Percentiles rank a stretch among this genome's conserved stretches.
These are phyloP conservation scores for Caiman crocodilus DNA, from an alignment of 2,797 vertebrate species.

Conservation along the genomic window DNA sequence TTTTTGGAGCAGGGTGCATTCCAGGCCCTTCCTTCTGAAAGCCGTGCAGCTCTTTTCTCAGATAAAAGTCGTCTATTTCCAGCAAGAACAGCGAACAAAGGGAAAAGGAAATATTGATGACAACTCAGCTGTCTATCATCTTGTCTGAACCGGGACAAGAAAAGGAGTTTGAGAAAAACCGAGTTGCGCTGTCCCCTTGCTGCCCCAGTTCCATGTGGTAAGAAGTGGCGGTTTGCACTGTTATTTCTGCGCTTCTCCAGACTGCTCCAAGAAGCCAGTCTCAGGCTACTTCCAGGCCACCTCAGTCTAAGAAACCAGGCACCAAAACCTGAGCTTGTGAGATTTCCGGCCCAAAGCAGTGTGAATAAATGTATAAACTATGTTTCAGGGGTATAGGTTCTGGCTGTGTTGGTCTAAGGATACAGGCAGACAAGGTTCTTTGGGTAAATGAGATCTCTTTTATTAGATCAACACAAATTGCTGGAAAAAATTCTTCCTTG, in stretches of 20 bases:
- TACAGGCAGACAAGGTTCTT: too few species aligned
- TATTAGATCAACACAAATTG: too few species aligned
- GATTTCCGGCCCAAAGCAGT: background rate
- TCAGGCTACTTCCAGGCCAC: background rate
- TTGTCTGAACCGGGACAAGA: background rate
- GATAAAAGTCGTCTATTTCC: constrained; percentile 58
- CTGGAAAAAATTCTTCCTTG: too few species aligned
- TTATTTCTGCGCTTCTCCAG: background rate
- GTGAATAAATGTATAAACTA: background rate
- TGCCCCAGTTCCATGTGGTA: background rate
- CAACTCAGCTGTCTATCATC: background rate
- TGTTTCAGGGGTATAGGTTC: too few species aligned
- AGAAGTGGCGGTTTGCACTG: background rate
- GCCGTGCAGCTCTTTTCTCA: background rate
- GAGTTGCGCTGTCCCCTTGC: background rate
- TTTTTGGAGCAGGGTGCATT: accelerated
- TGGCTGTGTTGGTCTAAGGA: too few species aligned
- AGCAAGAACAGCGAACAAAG: background rate
- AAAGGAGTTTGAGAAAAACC: background rate
- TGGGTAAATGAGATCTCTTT: too few species aligned
- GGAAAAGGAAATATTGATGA: background rate
- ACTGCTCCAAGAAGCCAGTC: background rate
- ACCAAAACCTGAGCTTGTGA: background rate
- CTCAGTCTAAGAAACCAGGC: background rate
- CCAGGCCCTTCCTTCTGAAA: background rate